phyloP scores from a whole-genome alignment of 2,113 vertebrate genomes.

The Eulacestoma nigropectus region DNA sequence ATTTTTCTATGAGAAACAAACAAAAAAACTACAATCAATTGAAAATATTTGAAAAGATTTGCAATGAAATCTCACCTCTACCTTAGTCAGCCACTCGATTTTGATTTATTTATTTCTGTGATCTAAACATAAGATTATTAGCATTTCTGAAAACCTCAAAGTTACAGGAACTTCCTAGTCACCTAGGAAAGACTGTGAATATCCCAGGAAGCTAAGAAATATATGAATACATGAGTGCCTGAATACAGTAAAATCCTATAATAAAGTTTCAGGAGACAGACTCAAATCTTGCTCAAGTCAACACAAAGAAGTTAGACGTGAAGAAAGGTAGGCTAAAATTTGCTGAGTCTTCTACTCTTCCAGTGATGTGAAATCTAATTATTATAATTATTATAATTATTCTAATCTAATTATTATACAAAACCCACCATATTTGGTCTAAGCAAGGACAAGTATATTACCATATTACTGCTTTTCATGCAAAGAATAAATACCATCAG shows the following conservation, averaged over 20 bases:
- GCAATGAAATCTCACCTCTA: background rate
- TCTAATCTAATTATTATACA: background rate
- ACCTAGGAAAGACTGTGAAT: background rate
- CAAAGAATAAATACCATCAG: background rate
- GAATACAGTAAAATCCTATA: background rate
- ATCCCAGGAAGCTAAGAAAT: background rate
- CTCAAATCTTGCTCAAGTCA: background rate
- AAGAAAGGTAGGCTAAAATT: background rate
- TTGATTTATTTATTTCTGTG: background rate
- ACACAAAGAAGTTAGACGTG: background rate
- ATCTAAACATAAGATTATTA: background rate
- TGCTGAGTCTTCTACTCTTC: background rate
- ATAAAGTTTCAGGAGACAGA: background rate
- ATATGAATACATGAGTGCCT: background rate
- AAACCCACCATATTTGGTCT: fast-evolving
- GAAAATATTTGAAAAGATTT: background rate
- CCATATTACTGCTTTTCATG: background rate
- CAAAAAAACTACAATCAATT: background rate
- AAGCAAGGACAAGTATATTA: background rate
- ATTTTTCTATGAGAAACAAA: background rate
- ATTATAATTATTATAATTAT: too few relatives aligned
- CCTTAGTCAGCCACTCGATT: background rate
- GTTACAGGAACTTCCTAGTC: background rate
- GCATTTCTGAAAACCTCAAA: background rate
- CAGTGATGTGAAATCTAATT: background rate